Evolutionary conservation across 2,113 vertebrate species (phyloP).

Genomic region (Xiphophorus maculatus): DNA sequence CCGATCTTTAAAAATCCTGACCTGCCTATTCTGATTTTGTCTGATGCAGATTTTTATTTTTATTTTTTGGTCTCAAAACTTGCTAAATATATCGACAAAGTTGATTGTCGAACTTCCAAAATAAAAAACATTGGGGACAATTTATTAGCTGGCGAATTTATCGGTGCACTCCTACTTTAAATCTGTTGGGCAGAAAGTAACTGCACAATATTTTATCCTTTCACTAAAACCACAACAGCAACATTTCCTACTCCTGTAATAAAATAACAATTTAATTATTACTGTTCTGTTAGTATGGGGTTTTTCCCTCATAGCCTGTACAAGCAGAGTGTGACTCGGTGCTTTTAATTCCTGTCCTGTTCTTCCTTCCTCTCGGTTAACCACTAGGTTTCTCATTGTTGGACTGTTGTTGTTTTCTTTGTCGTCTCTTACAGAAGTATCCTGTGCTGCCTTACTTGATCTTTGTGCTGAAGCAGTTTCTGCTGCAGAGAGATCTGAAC

Average conservation of each 20-base stretch:
- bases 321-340: not conserved
- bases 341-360: not conserved
- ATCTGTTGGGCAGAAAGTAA: too few species aligned
- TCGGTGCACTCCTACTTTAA: too few species aligned
- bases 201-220: not conserved
- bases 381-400: constrained; percentile 7
- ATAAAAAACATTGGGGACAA: too few species aligned
- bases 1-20: too few species aligned
- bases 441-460: constrained; percentile 86
- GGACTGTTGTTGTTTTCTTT: not conserved
- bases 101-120: too few species aligned
- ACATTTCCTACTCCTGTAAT: not conserved
- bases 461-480: constrained; percentile 87
- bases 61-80: too few species aligned
- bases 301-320: not conserved
- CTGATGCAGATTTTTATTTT: too few species aligned
- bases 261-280: too few species aligned
- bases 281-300: not conserved
- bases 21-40: too few species aligned
- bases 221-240: not conserved
- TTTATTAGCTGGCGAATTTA: too few species aligned
- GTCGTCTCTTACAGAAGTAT: constrained; percentile 73
- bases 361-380: not conserved
- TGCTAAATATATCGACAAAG: too few species aligned
- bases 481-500: constrained; percentile 85